A percentile compares a stretch with the other conserved stretches of the same genome.
These are phyloP conservation scores for Haliaeetus leucogaster DNA, from an alignment of 2,113 vertebrate species.

Conservation along the genomic window DNA sequence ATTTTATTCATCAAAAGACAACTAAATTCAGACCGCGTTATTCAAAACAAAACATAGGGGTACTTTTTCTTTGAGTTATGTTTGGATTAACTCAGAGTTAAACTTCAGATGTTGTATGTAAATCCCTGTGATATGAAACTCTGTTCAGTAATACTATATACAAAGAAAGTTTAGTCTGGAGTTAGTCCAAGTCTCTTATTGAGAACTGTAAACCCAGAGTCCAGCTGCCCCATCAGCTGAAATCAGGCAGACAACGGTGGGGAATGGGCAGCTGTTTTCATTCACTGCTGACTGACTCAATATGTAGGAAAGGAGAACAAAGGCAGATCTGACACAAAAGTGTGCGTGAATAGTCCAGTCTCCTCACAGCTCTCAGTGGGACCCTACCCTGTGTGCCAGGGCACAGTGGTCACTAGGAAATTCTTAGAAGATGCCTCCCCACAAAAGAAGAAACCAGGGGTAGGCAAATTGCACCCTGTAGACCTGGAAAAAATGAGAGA, in stretches of 20 bases:
- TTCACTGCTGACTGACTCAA: not conserved
- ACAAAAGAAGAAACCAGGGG: fast-evolving
- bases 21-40: not conserved
- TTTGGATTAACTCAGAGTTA: not conserved
- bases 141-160: not conserved
- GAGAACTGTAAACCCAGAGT: not conserved
- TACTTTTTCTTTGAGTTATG: not conserved
- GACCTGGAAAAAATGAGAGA: not conserved
- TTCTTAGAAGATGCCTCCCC: not conserved
- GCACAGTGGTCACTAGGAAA: not conserved
- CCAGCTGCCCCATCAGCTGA: not conserved
- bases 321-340: not conserved
- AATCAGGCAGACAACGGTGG: not conserved
- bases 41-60: not conserved
- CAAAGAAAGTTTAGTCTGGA: conserved; percentile 20
- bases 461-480: not conserved
- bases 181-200: not conserved
- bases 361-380: not conserved
- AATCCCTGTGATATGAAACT: not conserved
- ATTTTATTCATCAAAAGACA: not conserved
- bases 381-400: not conserved
- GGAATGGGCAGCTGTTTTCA: not conserved
- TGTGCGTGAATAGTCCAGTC: not conserved
- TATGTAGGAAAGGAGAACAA: not conserved
- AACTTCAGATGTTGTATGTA: not conserved